Percentiles rank a stretch among this genome's conserved stretches.
Evolutionary conservation across 2,888 invertebrate genomes (phyloP).

Genomic region (Blastobasis adustella): DNA sequence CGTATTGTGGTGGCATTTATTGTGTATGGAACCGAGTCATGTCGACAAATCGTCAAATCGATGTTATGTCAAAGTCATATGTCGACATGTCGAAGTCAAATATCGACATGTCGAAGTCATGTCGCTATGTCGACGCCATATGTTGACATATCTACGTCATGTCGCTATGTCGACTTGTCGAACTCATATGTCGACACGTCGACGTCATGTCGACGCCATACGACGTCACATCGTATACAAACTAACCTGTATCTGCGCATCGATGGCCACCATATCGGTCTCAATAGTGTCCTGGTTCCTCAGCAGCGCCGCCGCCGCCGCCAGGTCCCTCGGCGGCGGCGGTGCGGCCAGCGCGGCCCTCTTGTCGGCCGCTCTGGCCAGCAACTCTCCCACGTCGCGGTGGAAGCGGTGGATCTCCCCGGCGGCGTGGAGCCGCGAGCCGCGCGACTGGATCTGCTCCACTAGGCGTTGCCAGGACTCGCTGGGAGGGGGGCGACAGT

Average conservation of each 20-base stretch:
- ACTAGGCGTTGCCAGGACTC: conserved; percentile 92
- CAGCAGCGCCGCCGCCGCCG: conserved; percentile 87
- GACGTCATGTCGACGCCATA: too few species aligned
- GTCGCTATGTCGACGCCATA: too few species aligned
- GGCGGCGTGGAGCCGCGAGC: conserved; percentile 91
- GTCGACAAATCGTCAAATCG: too few species aligned
- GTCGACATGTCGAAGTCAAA: too few species aligned
- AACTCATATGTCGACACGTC: too few species aligned
- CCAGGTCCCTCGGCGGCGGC: conserved; percentile 81
- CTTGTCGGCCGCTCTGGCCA: conserved; percentile 91
- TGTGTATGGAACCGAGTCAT: too few species aligned
- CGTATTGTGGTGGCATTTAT: too few species aligned
- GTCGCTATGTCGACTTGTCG: too few species aligned
- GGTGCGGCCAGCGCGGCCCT: conserved; percentile 89
- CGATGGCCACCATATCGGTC: conserved; percentile 89
- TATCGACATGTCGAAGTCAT: too few species aligned
- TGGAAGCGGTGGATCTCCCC: conserved; percentile 98
- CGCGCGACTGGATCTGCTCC: conserved; percentile 89
- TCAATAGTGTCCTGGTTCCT: conserved; percentile 94
- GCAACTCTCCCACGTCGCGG: conserved; percentile 93
- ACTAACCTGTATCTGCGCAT: conserved; percentile 92
- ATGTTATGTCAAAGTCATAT: too few species aligned
- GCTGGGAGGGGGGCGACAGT: conserved; percentile 34
- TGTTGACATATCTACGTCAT: too few species aligned
- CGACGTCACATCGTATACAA: too few species aligned